Percentiles rank a stretch among this genome's conserved stretches.
Conservation (phyloP, 2,888 invertebrate genomes). For the Cantharis rufa region DNA sequence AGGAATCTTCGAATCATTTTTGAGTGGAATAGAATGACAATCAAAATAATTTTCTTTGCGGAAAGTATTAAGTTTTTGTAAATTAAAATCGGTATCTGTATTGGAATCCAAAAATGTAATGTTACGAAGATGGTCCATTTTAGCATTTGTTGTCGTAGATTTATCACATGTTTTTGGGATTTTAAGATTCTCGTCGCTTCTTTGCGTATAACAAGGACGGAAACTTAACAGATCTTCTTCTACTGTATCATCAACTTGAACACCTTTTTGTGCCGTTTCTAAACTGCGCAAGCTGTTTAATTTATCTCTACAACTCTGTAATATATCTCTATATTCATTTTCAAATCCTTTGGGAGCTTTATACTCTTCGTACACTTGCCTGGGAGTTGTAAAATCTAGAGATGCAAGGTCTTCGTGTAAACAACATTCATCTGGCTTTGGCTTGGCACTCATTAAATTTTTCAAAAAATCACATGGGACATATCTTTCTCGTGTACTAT, state of each 20-base stretch:
- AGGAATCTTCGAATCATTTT: constrained; percentile 37
- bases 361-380: neutral
- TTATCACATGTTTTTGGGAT: neutral
- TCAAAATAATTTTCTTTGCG: constrained; percentile 63
- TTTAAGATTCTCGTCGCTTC: neutral
- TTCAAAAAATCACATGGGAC: neutral
- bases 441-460: neutral
- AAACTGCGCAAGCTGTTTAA: neutral
- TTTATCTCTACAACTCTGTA: neutral
- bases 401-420: neutral
- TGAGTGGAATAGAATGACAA: constrained; percentile 60
- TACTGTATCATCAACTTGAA: neutral
- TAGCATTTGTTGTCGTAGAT: neutral
- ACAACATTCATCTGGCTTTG: neutral
- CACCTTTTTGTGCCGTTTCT: neutral
- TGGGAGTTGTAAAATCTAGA: neutral
- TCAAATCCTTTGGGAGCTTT: neutral
- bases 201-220: neutral
- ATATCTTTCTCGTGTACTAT: neutral
- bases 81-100: neutral
- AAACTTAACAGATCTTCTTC: neutral
- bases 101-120: neutral
- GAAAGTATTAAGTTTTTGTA: constrained; percentile 53
- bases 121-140: neutral
- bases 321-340: neutral